These are phyloP conservation scores for Stegodyphus dumicola DNA, from an alignment of 1,140 invertebrate species.

Conservation along the genomic window DNA sequence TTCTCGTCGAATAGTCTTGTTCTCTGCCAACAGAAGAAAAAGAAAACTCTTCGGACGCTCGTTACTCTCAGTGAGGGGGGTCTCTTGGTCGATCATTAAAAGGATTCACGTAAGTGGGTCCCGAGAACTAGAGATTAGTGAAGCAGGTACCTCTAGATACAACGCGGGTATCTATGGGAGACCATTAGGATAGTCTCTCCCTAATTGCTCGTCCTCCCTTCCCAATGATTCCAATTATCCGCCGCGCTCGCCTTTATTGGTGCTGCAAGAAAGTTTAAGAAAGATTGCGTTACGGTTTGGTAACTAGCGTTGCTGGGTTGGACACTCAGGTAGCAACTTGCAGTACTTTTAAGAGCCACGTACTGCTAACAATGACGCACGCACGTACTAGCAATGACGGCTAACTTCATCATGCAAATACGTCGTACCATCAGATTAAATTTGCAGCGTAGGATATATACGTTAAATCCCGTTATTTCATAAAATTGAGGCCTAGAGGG, in stretches of 20 bases:
- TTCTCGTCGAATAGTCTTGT: not conserved
- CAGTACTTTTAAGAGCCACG: too few species aligned
- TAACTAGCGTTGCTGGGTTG: too few species aligned
- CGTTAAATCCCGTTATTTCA: too few species aligned
- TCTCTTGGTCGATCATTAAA: constrained; percentile 42
- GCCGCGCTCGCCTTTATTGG: not conserved
- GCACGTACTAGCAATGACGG: too few species aligned
- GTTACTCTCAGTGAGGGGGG: constrained; percentile 26
- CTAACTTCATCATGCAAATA: too few species aligned
- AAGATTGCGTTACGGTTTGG: too few species aligned
- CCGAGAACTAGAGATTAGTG: not conserved
- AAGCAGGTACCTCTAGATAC: too few species aligned
- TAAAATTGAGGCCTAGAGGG: too few species aligned
- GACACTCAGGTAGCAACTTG: too few species aligned
- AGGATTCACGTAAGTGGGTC: constrained; percentile 44
- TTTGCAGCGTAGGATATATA: too few species aligned
- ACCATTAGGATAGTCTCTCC: not conserved
- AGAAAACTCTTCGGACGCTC: constrained; percentile 26
- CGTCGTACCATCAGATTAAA: too few species aligned
- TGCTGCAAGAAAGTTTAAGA: not conserved
- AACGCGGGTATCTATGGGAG: not conserved
- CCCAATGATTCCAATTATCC: not conserved
- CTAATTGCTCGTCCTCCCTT: not conserved
- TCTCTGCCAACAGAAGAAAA: constrained; percentile 12
- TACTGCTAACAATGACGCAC: too few species aligned